Evolutionary conservation across 92 coral and sea anemone genomes (phyloP).

Genomic region (Parazoanthus atlanticus): DNA sequence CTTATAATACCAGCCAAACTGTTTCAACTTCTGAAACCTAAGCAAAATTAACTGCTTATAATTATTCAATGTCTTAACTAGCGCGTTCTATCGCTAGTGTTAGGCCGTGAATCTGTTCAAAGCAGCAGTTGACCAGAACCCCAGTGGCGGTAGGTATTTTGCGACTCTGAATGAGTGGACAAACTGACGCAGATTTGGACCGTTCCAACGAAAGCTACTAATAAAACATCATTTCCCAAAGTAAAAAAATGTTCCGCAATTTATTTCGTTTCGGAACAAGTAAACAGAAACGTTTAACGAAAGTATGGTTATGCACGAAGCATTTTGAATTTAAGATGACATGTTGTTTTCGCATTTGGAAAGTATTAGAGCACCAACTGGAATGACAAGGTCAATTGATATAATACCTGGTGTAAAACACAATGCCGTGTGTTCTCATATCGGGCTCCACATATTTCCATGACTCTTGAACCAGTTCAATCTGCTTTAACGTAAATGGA

Average conservation of each 20-base stretch:
- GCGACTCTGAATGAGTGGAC: not conserved
- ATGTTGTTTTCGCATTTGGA: not conserved
- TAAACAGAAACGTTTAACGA: no score
- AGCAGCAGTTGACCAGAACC: not conserved
- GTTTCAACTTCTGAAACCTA: no score
- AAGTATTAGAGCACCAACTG: not conserved
- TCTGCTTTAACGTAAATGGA: slow-evolving; percentile 32
- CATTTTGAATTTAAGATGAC: not conserved
- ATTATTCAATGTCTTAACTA: no score
- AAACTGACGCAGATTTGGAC: not conserved
- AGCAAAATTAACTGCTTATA: not conserved
- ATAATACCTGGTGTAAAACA: slow-evolving; percentile 40
- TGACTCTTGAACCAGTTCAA: slow-evolving; percentile 43
- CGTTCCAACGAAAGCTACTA: not conserved
- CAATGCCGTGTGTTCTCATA: slow-evolving; percentile 33
- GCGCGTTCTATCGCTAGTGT: not conserved
- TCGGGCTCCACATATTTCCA: slow-evolving; percentile 50
- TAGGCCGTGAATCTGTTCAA: no score
- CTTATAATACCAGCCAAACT: not conserved
- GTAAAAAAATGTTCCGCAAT: not conserved
- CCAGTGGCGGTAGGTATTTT: not conserved
- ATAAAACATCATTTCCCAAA: not conserved
- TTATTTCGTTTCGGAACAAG: not conserved
- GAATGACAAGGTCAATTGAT: not conserved
- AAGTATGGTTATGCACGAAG: no score